Evolutionary conservation across 1,140 invertebrate genomes (phyloP), one percentile per base, ranked within the genome.

Genomic region (Psix sp.): DNA sequence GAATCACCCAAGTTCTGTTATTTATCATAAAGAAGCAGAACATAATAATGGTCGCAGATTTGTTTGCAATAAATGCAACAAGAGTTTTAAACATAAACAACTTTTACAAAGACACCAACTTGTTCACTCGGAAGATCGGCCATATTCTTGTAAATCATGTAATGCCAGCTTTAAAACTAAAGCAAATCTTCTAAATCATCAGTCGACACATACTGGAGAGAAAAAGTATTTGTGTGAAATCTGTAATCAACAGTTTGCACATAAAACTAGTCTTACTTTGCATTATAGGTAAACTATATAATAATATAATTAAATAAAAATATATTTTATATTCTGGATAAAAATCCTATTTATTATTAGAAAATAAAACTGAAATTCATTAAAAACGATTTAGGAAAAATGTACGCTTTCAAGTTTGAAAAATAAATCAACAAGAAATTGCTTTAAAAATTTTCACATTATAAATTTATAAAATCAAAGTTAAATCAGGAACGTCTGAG

Each of bases 201-300:
- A 90, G 63, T 85, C 89, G 4, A 90, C 91, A 2, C 93, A 94
- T 73, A 90, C 90, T 0, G 92, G 91, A 3, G 90, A 93, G 43
- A 93, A 93, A 77, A 92, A 90, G 77, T 94, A 92, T 82, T 86
- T 89, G 14, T 95, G 94, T 77, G 90, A 92, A 57, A 89, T 93
- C 42, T 96, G 94, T 82, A 91, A 91, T 6, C 93, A 94, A 75
- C 89, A 88, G 49, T 94, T 93, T 81, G 89, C 91, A 1, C 92
- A 93, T 78, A 93, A 93, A 85, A 92, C 92, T 5, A 92, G 91
- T 74, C 88, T 93, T 2, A 92, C 89, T 2, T 79, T 93, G 21
- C 92, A 94, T 81, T 88, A 88, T 77, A 76, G 90, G 90, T 90
- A 56, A 81, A 63, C 73, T 21, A 15, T 11, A 2, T 35, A 13